Evolutionary conservation across 2,113 vertebrate genomes (phyloP), one percentile per base, ranked within the genome.

Genomic region (Nothocercus nigrocapillus): DNA sequence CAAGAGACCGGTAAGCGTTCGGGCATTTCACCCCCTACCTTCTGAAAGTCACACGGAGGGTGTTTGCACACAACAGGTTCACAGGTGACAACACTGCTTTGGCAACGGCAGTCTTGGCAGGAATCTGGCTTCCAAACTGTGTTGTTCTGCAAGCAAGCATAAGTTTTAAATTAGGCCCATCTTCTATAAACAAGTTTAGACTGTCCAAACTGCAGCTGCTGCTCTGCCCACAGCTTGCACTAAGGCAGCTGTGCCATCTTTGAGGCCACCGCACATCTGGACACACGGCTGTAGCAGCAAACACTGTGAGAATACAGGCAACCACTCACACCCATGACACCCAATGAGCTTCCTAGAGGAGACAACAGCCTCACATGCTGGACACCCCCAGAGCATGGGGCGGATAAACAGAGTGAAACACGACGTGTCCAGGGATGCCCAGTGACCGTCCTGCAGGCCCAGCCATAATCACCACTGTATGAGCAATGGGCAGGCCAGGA

Each of bases 71-170:
- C 36, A 1, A 94, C 77, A 17, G 97, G 85, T 61, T 97, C 97
- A 86, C 99, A 99, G 95, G 98, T 93, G 95, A 98, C 93, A 51
- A 99, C 88, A n/a, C 97, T 95, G 27, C 97, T 83, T 82, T 76
- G 95, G 97, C 99, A 99, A 81, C 28, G 96, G 91, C 99, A 99
- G 90, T 98, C 98, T 93, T 97, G 98, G 97, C 99, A 99, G 3
- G 98, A 97, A 87, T 99, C 98, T 0, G 98, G 98, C 63, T 98
- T 98, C 99, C 99, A 99, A 86, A 89, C 58, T 2, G 99, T 98
- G 95, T 98, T 97, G 95, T 99, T 99, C 99, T 99, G 98, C 80
- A 90, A 97, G 89, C 5, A 95, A 97, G 73, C 47, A 64, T 7
- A 91, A 85, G 75, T 67, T 76, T 64, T 40, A 64, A 85, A 86